Percentiles rank a stretch among this genome's conserved stretches.
Conservation (phyloP, 2,113 vertebrate species). For the Saiga tatarica region DNA sequence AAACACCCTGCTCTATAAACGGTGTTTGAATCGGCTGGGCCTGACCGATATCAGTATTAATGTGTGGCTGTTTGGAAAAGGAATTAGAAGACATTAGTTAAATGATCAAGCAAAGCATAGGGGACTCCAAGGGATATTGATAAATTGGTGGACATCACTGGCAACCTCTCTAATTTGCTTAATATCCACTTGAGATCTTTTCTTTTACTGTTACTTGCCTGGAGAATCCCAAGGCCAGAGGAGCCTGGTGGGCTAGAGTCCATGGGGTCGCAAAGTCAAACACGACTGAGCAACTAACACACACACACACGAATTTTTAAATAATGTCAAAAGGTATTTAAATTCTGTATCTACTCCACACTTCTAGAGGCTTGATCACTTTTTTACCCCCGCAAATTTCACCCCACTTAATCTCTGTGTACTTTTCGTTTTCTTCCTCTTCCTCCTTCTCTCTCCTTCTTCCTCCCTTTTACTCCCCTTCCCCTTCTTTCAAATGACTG, state of each 20-base stretch:
- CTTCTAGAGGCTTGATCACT: background rate
- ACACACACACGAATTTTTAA: background rate
- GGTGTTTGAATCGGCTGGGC: background rate
- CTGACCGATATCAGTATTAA: background rate
- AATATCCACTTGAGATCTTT: background rate
- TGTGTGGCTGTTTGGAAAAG: background rate
- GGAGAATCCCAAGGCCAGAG: background rate
- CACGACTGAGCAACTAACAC: background rate
- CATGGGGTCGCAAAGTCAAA: background rate
- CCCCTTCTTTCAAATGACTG: background rate
- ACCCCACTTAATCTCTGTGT: background rate
- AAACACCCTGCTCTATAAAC: background rate
- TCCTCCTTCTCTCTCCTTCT: background rate
- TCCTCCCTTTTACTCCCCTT: background rate
- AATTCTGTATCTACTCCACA: background rate
- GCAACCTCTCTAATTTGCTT: background rate
- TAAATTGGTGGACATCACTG: background rate
- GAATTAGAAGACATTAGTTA: conserved; percentile 47
- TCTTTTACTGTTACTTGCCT: background rate
- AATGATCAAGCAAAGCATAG: background rate
- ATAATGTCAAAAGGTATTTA: background rate
- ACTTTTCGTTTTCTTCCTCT: background rate
- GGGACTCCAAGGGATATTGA: background rate
- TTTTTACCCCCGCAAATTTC: background rate
- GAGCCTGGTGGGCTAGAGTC: background rate